Conservation (phyloP, 2,113 vertebrate genomes). For the Grammomys dolichurus region DNA sequence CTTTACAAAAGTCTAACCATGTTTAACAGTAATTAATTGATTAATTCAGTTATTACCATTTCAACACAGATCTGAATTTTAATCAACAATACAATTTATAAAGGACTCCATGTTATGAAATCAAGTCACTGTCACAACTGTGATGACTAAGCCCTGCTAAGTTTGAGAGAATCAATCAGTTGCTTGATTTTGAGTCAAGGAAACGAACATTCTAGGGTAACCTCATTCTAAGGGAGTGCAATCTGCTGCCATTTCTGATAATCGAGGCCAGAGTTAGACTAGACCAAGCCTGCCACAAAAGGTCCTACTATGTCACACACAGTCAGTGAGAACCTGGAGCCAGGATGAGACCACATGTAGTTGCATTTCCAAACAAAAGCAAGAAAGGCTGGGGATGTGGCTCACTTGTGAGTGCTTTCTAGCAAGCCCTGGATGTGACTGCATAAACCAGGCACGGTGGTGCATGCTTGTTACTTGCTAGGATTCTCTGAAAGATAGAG, state of each 20-base stretch:
- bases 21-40: slow-evolving; percentile 55
- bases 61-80: slow-evolving; percentile 66
- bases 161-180: slow-evolving; percentile 15
- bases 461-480: not conserved
- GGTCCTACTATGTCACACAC: slow-evolving; percentile 40
- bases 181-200: slow-evolving; percentile 40
- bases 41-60: slow-evolving; percentile 35
- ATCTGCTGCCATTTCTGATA: slow-evolving; percentile 7
- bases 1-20: slow-evolving; percentile 56
- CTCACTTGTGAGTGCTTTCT: not conserved
- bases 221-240: slow-evolving; percentile 37
- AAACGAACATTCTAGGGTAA: slow-evolving; percentile 43
- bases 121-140: slow-evolving; percentile 30
- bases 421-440: not conserved
- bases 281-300: slow-evolving; percentile 56
- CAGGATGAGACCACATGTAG: slow-evolving; percentile 9
- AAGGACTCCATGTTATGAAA: slow-evolving; percentile 36
- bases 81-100: slow-evolving; percentile 59
- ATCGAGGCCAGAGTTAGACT: not conserved
- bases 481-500: not conserved
- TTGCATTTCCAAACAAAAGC: slow-evolving; percentile 55
- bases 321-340: slow-evolving; percentile 54
- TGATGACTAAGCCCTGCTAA: slow-evolving; percentile 42
- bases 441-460: not conserved
- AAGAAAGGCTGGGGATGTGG: not conserved